Conservation (phyloP, 2,797 vertebrate genomes). For the Varecia variegata region DNA sequence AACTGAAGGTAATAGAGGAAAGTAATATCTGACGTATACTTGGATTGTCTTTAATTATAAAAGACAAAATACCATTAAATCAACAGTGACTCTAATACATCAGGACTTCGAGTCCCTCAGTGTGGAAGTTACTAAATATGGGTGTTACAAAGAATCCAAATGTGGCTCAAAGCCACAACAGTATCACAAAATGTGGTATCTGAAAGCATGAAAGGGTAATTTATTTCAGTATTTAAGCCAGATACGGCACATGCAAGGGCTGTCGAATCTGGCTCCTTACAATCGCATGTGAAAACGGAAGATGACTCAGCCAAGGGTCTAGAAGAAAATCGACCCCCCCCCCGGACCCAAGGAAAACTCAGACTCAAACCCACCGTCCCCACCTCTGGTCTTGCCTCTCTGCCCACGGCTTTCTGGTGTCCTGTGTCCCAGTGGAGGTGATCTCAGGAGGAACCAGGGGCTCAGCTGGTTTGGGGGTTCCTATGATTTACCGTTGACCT, state of each 20-base stretch:
- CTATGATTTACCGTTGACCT: background rate
- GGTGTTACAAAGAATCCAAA: background rate
- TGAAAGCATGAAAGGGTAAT: background rate
- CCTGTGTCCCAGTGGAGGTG: background rate
- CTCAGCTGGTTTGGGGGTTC: background rate
- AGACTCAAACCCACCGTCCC: background rate
- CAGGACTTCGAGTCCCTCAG: too few relatives aligned
- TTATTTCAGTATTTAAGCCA: background rate
- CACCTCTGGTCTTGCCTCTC: background rate
- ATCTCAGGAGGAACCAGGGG: background rate
- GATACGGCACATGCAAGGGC: background rate
- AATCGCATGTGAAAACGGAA: background rate
- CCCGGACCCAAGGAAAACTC: background rate
- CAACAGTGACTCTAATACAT: rapidly evolving
- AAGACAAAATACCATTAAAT: too few relatives aligned
- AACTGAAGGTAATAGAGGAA: rapidly evolving
- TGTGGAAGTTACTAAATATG: background rate
- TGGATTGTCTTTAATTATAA: background rate
- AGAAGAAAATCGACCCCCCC: rapidly evolving
- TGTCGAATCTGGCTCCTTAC: background rate
- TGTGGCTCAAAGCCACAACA: background rate
- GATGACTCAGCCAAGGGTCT: too few relatives aligned
- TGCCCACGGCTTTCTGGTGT: background rate
- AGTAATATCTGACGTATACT: background rate
- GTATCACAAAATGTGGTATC: background rate